phyloP scores from a whole-genome alignment of 2,888 invertebrate species.

The Cremastinae sp. region DNA sequence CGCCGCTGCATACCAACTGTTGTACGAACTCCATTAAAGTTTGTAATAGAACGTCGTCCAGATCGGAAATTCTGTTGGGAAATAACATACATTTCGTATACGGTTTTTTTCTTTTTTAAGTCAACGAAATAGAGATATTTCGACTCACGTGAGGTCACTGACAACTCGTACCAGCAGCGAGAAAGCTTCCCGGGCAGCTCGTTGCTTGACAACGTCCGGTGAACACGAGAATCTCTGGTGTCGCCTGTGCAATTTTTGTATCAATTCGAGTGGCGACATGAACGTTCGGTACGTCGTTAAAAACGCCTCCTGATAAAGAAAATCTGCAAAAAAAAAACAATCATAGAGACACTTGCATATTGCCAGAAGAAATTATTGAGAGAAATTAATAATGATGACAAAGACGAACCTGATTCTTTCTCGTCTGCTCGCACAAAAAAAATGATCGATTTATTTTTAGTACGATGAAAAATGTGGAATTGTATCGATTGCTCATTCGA shows the following conservation, averaged over 20 bases:
- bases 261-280: constrained; percentile 92
- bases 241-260: constrained; percentile 91
- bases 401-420: constrained; percentile 81
- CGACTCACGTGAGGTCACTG: constrained; percentile 95
- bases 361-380: too few relatives aligned
- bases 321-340: constrained; percentile 83
- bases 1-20: constrained; percentile 94
- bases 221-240: constrained; percentile 89
- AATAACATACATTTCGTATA: constrained; percentile 10
- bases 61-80: constrained; percentile 88
- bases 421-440: constrained; percentile 75
- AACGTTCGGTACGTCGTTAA: constrained; percentile 98
- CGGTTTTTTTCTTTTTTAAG: background rate
- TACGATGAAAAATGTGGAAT: background rate
- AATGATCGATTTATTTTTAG: background rate
- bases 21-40: constrained; percentile 96
- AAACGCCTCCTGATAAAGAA: constrained; percentile 98
- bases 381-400: constrained; percentile 23
- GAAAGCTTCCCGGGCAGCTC: constrained; percentile 92
- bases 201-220: constrained; percentile 86
- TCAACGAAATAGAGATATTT: constrained; percentile 8
- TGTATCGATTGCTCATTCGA: background rate
- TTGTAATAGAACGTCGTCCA: constrained; percentile 90
- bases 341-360: constrained; percentile 46
- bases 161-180: constrained; percentile 96